phyloP scores from a whole-genome alignment of 2,888 invertebrate species.

The Limenitis camilla region DNA sequence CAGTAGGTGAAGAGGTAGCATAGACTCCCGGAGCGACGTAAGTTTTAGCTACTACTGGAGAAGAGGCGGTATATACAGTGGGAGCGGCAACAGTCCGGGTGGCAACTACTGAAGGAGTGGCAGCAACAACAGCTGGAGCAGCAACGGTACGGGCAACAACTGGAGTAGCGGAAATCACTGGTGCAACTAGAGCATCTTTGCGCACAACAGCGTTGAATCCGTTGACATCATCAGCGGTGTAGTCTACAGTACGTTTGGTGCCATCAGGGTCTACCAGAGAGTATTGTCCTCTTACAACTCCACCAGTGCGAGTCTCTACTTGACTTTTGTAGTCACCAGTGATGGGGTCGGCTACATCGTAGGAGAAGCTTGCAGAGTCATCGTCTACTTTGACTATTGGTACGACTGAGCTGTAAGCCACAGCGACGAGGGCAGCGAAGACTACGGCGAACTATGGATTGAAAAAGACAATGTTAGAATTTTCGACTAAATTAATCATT shows the following conservation, averaged over 20 bases:
- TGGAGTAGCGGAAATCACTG: constrained; percentile 24
- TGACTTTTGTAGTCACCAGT: constrained; percentile 75
- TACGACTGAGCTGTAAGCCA: constrained; percentile 61
- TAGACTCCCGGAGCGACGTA: constrained; percentile 19
- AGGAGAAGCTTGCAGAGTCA: constrained; percentile 62
- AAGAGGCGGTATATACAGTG: neutral
- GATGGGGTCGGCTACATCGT: constrained; percentile 70
- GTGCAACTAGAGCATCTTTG: constrained; percentile 53
- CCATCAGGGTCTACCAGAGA: constrained; percentile 71
- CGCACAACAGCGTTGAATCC: constrained; percentile 75
- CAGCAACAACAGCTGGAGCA: constrained; percentile 20
- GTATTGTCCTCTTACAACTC: constrained; percentile 68
- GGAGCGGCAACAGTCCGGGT: constrained; percentile 16
- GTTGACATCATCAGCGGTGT: constrained; percentile 65
- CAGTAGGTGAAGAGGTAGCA: constrained; percentile 15
- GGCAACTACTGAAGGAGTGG: constrained; percentile 23
- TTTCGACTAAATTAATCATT: neutral
- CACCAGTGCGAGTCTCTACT: constrained; percentile 65
- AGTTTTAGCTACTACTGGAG: constrained; percentile 21
- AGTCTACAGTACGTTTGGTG: constrained; percentile 70
- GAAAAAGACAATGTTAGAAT: constrained; percentile 14
- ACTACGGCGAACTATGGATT: constrained; percentile 56
- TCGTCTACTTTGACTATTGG: constrained; percentile 50
- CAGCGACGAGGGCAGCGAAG: constrained; percentile 58
- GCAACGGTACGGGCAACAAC: constrained; percentile 23